Conservation (phyloP, 2,888 invertebrate species). For the Sialis fuliginosa region DNA sequence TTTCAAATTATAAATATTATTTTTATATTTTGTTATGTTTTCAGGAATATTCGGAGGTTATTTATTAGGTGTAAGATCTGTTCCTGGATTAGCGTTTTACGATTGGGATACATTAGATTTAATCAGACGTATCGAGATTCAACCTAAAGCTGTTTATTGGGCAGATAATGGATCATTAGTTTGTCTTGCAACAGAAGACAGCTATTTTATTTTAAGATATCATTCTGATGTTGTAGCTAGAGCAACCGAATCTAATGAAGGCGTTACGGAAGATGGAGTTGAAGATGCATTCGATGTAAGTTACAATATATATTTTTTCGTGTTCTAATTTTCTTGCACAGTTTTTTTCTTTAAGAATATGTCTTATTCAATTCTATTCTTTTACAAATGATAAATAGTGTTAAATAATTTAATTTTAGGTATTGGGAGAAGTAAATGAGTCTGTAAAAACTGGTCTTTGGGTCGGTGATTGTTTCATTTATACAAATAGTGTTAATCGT, state of each 20-base stretch:
- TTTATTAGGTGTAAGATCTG: slow-evolving; percentile 80
- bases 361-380: too few relatives aligned
- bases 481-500: slow-evolving; percentile 92
- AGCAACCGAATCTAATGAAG: slow-evolving; percentile 58
- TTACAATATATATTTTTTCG: slow-evolving; percentile 1
- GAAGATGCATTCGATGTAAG: slow-evolving; percentile 90
- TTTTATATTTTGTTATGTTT: slow-evolving; percentile 9
- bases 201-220: slow-evolving; percentile 85
- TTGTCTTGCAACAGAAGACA: slow-evolving; percentile 87
- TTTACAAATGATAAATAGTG: not conserved
- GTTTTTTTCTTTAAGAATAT: too few relatives aligned
- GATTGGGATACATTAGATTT: slow-evolving; percentile 93
- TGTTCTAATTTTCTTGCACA: too few relatives aligned
- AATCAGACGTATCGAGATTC: slow-evolving; percentile 90
- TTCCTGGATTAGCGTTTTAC: slow-evolving; percentile 85
- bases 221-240: slow-evolving; percentile 64
- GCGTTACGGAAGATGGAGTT: slow-evolving; percentile 75
- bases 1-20: slow-evolving; percentile 3
- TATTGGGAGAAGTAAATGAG: slow-evolving; percentile 76
- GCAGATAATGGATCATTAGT: slow-evolving; percentile 88
- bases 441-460: slow-evolving; percentile 86
- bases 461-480: slow-evolving; percentile 99
- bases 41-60: slow-evolving; percentile 78
- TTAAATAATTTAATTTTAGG: slow-evolving; percentile 27
- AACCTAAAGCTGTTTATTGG: slow-evolving; percentile 88